Evolutionary conservation across 2,113 vertebrate genomes (phyloP), one percentile per base, ranked within the genome.

Genomic region (Polyodon spathula): DNA sequence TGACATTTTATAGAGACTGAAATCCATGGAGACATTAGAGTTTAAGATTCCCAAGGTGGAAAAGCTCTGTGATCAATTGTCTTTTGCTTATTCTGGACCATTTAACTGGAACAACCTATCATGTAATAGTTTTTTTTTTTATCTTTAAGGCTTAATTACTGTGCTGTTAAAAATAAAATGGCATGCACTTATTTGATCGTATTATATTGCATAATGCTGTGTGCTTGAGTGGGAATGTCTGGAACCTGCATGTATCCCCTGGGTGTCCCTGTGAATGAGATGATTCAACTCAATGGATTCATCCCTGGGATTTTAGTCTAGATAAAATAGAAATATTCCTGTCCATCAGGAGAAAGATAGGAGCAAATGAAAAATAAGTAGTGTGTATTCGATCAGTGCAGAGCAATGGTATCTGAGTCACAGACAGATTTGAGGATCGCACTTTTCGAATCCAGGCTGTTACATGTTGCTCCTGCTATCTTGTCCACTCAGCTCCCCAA

Each of bases 151-250:
- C 59, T 42, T 50, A 42, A 40, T 43, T 58, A 53, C 44, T 64
- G 62, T 58, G 39, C 56, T 58, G 59, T 59, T 58, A 53, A 59
- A 40, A 59, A 59, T 58, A 58, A 44, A 64, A 53, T 42, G 39
- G 40, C 57, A 52, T 16, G 41, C 27, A 39, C 39, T 53, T 37
- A 27, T 38, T 48, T 64, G n/a, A 52, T 64, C 59, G 43, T 42
- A 37, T 38, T 46, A 50, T 56, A 17, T 52, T 16, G 48, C 38
- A 58, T 52, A 48, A 53, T 58, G 41, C 46, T 11, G 37, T 39
- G 48, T 41, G 56, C 48, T 4, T 41, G 8, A 41, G 46, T 50
- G 56, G n/a, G n/a, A n/a, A n/a, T n/a, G n/a, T n/a, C n/a, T n/a
- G n/a, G 15, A 27, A 16, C 56, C 38, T 8, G 56, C 27, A 4